Conservation (phyloP, 1,140 invertebrate genomes). For the Melanaphis sacchari region DNA sequence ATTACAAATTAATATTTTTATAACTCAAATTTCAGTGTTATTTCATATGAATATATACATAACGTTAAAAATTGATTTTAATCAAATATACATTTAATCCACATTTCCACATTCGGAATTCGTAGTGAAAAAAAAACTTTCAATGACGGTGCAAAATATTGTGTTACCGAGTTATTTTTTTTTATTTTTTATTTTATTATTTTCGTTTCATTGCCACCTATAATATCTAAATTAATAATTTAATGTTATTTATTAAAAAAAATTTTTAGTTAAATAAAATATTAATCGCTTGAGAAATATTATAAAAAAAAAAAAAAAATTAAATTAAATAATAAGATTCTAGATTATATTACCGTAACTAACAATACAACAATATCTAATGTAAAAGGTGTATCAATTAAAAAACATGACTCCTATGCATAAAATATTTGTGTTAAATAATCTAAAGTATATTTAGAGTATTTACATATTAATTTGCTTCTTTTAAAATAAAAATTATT, state of each 20-base stretch:
- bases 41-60: neutral
- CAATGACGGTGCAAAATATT: constrained; percentile 4
- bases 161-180: no score
- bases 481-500: neutral
- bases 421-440: neutral
- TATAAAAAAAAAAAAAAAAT: neutral
- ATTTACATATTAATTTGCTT: neutral
- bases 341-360: neutral
- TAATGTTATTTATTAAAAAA: neutral
- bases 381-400: neutral
- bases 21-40: neutral
- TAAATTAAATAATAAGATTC: no score
- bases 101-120: neutral
- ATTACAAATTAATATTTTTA: neutral
- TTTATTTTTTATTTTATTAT: neutral
- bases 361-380: neutral
- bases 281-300: neutral
- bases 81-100: neutral
- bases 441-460: neutral
- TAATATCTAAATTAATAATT: neutral
- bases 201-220: neutral
- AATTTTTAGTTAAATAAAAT: neutral
- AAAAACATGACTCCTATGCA: neutral
- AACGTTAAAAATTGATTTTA: neutral
- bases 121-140: neutral